Evolutionary conservation across 2,888 invertebrate genomes (phyloP).

Genomic region (Pharmacophagus antenor): DNA sequence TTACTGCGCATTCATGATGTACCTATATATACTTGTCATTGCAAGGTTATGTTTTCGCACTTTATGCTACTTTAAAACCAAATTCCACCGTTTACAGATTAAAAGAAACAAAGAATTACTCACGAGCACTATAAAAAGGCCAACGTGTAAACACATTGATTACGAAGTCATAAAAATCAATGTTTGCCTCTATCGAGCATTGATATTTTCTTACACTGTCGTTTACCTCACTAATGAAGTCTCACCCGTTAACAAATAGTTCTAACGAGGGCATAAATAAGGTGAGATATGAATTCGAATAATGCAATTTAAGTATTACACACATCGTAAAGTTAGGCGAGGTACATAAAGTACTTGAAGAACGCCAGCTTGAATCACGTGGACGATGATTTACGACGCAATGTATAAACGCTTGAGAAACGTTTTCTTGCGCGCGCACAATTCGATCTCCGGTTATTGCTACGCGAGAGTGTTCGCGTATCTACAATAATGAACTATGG

Average conservation of each 20-base stretch:
- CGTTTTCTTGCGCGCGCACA: constrained; percentile 29
- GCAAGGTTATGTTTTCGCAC: too few species aligned
- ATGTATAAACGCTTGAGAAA: constrained; percentile 31
- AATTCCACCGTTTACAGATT: too few species aligned
- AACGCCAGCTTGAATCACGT: constrained; percentile 18
- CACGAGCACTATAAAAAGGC: background rate
- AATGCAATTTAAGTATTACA: constrained; percentile 27
- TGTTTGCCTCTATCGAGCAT: background rate
- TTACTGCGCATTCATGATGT: too few species aligned
- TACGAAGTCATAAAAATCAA: constrained; percentile 13
- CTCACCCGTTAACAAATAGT: constrained; percentile 17
- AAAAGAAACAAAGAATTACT: background rate
- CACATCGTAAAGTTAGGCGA: constrained; percentile 26
- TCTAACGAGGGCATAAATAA: constrained; percentile 25
- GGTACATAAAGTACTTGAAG: constrained; percentile 19
- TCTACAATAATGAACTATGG: constrained; percentile 3
- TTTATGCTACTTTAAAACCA: too few species aligned
- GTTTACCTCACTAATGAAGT: constrained; percentile 17
- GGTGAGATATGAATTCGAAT: constrained; percentile 21
- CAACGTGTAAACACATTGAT: background rate
- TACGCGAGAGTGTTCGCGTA: background rate
- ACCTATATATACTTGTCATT: too few species aligned
- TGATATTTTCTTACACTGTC: background rate
- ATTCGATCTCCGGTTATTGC: constrained; percentile 16
- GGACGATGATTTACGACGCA: constrained; percentile 30